These are phyloP conservation scores for Trematomus bernacchii DNA, from an alignment of 2,797 vertebrate species.

Conservation along the genomic window DNA sequence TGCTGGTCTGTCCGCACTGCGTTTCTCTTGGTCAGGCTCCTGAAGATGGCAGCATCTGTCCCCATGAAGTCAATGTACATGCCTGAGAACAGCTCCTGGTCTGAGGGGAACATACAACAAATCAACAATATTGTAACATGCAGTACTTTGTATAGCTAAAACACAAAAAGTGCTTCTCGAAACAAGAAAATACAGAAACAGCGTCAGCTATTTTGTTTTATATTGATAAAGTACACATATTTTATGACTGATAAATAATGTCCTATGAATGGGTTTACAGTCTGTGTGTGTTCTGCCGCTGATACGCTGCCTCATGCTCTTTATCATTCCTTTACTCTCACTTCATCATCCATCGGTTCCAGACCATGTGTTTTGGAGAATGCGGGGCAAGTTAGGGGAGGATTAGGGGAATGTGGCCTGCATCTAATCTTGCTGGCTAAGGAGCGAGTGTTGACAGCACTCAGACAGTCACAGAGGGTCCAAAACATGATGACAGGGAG, in stretches of 20 bases:
- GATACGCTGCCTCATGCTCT: conserved; percentile 27
- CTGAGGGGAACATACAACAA: conserved; percentile 71
- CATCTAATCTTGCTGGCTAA: conserved; percentile 48
- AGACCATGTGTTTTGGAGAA: conserved; percentile 45
- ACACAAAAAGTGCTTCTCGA: not conserved
- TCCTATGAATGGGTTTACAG: not conserved
- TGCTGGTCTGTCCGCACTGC: conserved; percentile 97
- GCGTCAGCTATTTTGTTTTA: not conserved
- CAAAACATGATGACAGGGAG: conserved; percentile 19
- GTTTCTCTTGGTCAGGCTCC: conserved; percentile 95
- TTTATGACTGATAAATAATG: not conserved
- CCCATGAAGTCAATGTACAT: conserved; percentile 99
- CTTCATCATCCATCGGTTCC: conserved; percentile 55
- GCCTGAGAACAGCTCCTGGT: conserved; percentile 98
- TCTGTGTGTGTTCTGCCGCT: conserved; percentile 31
- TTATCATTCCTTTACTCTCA: conserved; percentile 56
- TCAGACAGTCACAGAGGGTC: conserved; percentile 26
- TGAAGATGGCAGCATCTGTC: conserved; percentile 97
- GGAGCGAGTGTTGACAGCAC: conserved; percentile 52
- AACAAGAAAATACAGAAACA: not conserved
- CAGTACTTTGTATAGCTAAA: not conserved
- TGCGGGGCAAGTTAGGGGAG: conserved; percentile 18
- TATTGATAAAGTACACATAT: not conserved
- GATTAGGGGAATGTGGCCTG: conserved; percentile 32
- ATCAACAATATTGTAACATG: not conserved